A percentile compares a stretch with the other conserved stretches of the same genome.
phyloP scores from a whole-genome alignment of 2,113 vertebrate genomes.

The Podocnemis expansa region DNA sequence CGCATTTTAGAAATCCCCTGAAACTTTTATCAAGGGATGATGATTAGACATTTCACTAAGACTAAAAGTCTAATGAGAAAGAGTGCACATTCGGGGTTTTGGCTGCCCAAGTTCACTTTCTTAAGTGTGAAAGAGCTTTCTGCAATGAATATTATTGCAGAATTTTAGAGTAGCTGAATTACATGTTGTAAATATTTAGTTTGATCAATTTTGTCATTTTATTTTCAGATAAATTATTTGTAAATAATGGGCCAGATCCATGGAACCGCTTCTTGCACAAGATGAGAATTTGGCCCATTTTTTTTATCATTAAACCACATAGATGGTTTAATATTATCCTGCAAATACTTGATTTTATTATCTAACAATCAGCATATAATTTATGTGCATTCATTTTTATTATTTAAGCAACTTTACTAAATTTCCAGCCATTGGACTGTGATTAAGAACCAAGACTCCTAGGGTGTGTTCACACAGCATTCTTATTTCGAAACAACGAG shows the following conservation, averaged over 20 bases:
- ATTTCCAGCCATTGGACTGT: not conserved
- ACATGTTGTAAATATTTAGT: not conserved
- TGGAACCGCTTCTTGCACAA: rapidly evolving
- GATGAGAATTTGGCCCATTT: not conserved
- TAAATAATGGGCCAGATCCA: not conserved
- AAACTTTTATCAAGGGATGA: slow-evolving; percentile 71
- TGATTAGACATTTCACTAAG: slow-evolving; percentile 74
- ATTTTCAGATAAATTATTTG: not conserved
- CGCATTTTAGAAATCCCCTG: slow-evolving; percentile 77
- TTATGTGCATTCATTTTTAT: not conserved
- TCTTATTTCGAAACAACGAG: too few species aligned
- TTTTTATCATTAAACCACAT: not conserved
- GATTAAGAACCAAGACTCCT: not conserved
- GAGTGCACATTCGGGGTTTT: not conserved
- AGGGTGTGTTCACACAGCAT: too few species aligned
- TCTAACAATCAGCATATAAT: not conserved
- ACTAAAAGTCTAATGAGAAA: not conserved
- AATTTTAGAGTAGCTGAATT: not conserved
- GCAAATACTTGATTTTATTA: slow-evolving; percentile 5
- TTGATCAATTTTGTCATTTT: not conserved
- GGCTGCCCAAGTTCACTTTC: not conserved
- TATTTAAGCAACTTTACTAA: not conserved
- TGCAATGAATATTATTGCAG: not conserved
- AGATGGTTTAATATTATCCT: not conserved
- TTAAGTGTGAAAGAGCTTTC: not conserved